Base-by-base conservation (phyloP, 2,797 vertebrate species). In the Neosilurus mollespiculum region DNA sequence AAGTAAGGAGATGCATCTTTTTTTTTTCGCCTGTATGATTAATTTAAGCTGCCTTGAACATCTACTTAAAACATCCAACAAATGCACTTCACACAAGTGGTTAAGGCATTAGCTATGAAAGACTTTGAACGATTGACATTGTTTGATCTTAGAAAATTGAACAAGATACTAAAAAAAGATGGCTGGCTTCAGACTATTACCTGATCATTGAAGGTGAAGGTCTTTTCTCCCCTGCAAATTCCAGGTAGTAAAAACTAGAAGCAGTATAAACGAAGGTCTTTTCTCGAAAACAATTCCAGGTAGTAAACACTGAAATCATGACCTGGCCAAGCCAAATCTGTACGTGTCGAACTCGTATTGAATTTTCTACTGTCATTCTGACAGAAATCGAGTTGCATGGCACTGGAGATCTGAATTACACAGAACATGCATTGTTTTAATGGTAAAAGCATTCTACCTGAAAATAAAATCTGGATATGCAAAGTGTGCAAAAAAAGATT, bases 121-220 rank as follows among this genome's bases (percentile, higher is more conserved):
- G 14, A 49, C 22, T 62, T 78, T 78, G 58, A 62, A 62, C 58
- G 62, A 49, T 78, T 78, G 58, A 12, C 58, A 62, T 62, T 64
- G 62, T 64, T 49, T 78, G 37, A 78, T 78, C 37, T 64, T 49
- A 51, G 37, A 62, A 77, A 78, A 78, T 78, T 64, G 58, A 78
- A 64, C 76, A 62, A 49, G 76, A 64, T 34, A 64, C 75, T 49
- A n/a, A 51, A 78, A 64, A 34, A 78, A 78, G 76, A 51, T 49
- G 62, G 58, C 22, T 62, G 75, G 58, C 34, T 77, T 77, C 14
- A 77, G 34, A 77, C 58, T 77, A 77, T 77, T 77, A 77, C 43
- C 73, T n/a, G 20, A 77, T 77, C 73, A 61, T 37, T 77, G 73
- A n/a, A n/a, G n/a, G 11, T 59, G 58, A 61, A 24, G 75, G 22